Evolutionary conservation across 2,888 invertebrate genomes (phyloP), one percentile per base, ranked within the genome.

Genomic region (Stegophylla sp.): DNA sequence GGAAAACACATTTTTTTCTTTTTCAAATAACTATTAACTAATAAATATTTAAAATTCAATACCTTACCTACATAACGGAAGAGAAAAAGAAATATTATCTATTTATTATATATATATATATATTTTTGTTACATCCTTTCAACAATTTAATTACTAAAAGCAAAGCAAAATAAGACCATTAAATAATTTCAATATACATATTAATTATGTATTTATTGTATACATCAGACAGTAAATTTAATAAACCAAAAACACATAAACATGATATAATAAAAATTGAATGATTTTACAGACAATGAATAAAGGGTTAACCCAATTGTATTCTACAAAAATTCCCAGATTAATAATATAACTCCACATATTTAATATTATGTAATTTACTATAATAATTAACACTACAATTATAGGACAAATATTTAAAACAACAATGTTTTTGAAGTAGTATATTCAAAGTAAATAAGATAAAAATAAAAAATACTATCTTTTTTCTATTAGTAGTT

Each of bases 391-490:
- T 51, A 23, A 75, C n/a, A 75, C n/a, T n/a, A 51, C 15, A 26
- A 75, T 51, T 51, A n/a, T 7, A 51, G 34, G 48, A 69, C 28
- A 69, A 51, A 69, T 15, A n/a, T 13, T 20, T 23, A 56, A 53
- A 75, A 34, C 34, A 75, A 34, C 34, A 74, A 67, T 48, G 45
- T 20, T 63, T n/a, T 45, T 48, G 20, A 45, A 73, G 20, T 56
- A 23, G 10, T n/a, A 17, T 15, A 56, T 59, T 73, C 20, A 23
- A 74, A 61, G 17, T 26, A 34, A 63, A 20, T 28, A 15, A 59
- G 20, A 4, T 41, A 75, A 23, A 75, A 75, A 64, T 41, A 64
- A 75, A 73, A 75, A 41, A 17, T 51, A 64, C 64, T 48, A 64
- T 28, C 17, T 45, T 48, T 43, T 48, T 9, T 41, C n/a, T 0